Conservation (phyloP, 2,888 invertebrate species). For the Harpalus rufipes region DNA sequence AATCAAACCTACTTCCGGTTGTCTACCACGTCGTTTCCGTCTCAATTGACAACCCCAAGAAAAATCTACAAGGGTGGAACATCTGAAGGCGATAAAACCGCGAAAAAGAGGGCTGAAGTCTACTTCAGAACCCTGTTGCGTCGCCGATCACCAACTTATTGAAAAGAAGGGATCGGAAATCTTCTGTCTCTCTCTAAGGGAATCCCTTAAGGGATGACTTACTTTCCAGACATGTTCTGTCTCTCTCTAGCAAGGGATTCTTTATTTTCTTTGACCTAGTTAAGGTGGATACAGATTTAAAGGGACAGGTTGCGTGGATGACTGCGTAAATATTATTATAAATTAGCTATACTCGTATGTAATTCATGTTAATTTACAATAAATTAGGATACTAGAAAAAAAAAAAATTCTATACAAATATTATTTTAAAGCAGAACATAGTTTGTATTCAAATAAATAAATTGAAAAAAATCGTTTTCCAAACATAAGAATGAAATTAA, state of each 20-base stretch:
- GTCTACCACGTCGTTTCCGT: constrained; percentile 56
- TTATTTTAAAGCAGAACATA: too few species aligned
- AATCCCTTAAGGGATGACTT: constrained; percentile 19
- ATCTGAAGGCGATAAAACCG: constrained; percentile 62
- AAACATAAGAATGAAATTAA: too few species aligned
- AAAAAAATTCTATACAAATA: too few species aligned
- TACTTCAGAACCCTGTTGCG: constrained; percentile 58
- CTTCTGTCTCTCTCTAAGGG: constrained; percentile 43
- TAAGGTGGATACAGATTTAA: not conserved
- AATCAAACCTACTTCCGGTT: constrained; percentile 54
- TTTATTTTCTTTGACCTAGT: constrained; percentile 62
- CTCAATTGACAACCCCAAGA: constrained; percentile 58
- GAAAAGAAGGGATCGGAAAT: constrained; percentile 66
- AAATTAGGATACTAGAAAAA: too few species aligned
- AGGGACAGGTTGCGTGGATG: not conserved
- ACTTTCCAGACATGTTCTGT: constrained; percentile 43
- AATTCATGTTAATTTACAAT: too few species aligned
- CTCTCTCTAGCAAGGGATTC: constrained; percentile 41
- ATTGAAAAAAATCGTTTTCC: too few species aligned
- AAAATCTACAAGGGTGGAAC: constrained; percentile 61
- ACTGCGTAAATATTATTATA: too few species aligned
- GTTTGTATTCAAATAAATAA: too few species aligned
- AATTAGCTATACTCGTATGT: too few species aligned
- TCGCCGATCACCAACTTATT: constrained; percentile 64
- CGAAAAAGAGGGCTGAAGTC: constrained; percentile 56